phyloP scores from a whole-genome alignment of 2,113 vertebrate species.

The Pedetes capensis region DNA sequence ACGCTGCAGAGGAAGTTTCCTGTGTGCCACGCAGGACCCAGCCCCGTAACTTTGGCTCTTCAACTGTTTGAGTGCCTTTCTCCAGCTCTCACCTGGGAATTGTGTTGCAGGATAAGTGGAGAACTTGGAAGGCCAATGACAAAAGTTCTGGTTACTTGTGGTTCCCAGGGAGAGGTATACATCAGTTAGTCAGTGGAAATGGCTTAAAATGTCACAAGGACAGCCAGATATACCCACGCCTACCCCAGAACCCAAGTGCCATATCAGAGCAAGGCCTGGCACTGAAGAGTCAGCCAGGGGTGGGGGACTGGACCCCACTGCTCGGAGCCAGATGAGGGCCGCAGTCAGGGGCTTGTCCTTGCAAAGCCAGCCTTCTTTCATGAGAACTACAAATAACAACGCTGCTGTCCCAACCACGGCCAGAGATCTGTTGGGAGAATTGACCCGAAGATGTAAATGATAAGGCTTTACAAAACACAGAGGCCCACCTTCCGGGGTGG shows the following conservation, averaged over 20 bases:
- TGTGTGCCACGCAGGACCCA: background rate
- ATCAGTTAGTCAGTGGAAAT: background rate
- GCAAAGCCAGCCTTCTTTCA: background rate
- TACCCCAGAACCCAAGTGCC: fast-evolving
- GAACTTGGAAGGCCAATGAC: background rate
- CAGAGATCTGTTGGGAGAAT: background rate
- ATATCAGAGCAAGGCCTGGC: background rate
- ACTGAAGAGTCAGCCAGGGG: background rate
- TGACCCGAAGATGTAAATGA: background rate
- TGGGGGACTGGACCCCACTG: background rate
- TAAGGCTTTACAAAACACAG: background rate
- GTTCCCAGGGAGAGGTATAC: background rate
- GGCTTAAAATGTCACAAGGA: background rate
- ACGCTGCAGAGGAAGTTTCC: background rate
- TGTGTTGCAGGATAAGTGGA: background rate
- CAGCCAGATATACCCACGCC: background rate
- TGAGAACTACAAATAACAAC: background rate
- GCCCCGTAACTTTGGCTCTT: background rate
- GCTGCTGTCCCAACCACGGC: background rate
- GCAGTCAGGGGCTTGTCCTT: background rate
- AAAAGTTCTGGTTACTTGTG: background rate
- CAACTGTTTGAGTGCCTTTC: too few species aligned
- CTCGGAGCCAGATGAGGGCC: background rate
- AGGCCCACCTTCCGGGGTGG: background rate
- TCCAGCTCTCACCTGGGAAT: background rate